Conservation (phyloP, 2,797 vertebrate genomes). For the Xiphorhynchus erythropygius region DNA sequence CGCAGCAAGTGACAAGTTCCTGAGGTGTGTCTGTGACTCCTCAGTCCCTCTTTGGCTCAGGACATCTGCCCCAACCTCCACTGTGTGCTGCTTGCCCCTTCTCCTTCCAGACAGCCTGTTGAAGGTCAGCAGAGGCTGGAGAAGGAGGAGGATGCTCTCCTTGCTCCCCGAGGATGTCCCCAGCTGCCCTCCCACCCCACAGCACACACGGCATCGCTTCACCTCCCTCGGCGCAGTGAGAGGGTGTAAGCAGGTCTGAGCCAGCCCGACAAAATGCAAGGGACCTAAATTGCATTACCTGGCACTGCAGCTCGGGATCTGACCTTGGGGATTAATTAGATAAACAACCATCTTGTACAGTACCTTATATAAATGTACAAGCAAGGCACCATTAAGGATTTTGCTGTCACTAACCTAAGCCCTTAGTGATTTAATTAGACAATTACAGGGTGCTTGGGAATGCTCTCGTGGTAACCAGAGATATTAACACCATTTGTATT, state of each 20-base stretch:
- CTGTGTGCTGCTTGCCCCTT: accelerated
- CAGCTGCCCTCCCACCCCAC: background rate
- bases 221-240: accelerated
- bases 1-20: background rate
- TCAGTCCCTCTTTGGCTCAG: background rate
- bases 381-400: conserved; percentile 65
- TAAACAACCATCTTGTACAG: conserved; percentile 51
- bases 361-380: conserved; percentile 51
- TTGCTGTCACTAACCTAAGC: conserved; percentile 62
- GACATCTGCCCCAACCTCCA: accelerated
- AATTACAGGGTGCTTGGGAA: conserved; percentile 67
- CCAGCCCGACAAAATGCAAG: background rate
- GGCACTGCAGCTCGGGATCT: conserved; percentile 18
- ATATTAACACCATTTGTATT: conserved; percentile 69
- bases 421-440: conserved; percentile 72
- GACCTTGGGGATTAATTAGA: conserved; percentile 70
- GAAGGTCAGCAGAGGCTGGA: background rate
- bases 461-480: conserved; percentile 49
- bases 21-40: accelerated
- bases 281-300: conserved; percentile 51
- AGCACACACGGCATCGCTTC: accelerated
- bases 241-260: background rate
- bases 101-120: accelerated
- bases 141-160: background rate
- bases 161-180: accelerated